These are phyloP conservation scores for Zaprionus inermis DNA, from an alignment of 1,140 invertebrate genomes.

Conservation along the genomic window DNA sequence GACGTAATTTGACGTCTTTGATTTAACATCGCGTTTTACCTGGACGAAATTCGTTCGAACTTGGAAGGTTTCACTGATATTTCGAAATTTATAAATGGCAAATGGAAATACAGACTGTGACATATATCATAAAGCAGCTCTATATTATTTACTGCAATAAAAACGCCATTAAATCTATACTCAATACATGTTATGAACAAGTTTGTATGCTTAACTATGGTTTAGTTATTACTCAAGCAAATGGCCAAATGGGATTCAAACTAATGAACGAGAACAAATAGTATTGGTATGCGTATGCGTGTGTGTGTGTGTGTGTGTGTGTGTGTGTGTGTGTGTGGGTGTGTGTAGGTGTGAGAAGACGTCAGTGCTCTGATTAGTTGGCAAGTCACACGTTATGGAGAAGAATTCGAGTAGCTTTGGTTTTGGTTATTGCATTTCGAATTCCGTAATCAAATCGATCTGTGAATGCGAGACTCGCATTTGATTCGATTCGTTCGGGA, in stretches of 20 bases:
- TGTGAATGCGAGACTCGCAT: slow-evolving; percentile 14
- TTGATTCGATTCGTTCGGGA: slow-evolving; percentile 30
- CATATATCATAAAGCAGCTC: too few species aligned
- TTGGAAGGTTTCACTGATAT: too few species aligned
- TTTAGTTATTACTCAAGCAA: slow-evolving; percentile 58
- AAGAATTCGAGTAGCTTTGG: slow-evolving; percentile 56
- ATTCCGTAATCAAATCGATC: background rate
- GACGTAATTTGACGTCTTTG: too few species aligned
- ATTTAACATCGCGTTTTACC: too few species aligned
- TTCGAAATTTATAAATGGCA: too few species aligned
- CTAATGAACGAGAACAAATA: slow-evolving; percentile 68
- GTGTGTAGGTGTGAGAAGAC: slow-evolving; percentile 23
- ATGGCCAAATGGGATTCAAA: slow-evolving; percentile 52
- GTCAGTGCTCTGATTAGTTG: slow-evolving; percentile 57
- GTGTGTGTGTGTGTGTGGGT: slow-evolving; percentile 16
- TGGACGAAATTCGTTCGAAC: too few species aligned
- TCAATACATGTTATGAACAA: slow-evolving; percentile 8
- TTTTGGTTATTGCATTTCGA: slow-evolving; percentile 24
- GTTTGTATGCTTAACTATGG: slow-evolving; percentile 16
- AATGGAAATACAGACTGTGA: too few species aligned
- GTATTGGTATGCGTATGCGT: slow-evolving; percentile 43
- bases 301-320: slow-evolving; percentile 22
- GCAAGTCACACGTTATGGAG: slow-evolving; percentile 55
- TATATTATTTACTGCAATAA: too few species aligned
- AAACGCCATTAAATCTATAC: background rate